Base-by-base conservation (phyloP, 2,113 vertebrate genomes). In the Procapra przewalskii region DNA sequence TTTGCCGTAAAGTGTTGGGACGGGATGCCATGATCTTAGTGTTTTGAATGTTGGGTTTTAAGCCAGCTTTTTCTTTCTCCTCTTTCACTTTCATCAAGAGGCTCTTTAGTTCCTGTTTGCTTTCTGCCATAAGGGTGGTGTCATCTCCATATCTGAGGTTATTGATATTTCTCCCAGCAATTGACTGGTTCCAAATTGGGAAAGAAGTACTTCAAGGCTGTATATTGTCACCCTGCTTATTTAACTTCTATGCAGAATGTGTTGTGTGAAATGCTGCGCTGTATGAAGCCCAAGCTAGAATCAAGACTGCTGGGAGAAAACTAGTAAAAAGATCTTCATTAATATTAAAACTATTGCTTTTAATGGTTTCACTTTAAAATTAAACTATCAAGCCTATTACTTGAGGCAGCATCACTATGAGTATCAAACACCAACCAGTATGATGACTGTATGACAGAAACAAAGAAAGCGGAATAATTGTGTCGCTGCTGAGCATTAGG, bases 301-400 rank as follows among this genome's bases (percentile, higher is more conserved):
- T 40, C n/a, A 40, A 40, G 67, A 75, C 11, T 75, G n/a, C n/a
- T 75, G 19, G 67, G n/a, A 75, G 67, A 23, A 75, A 95, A 45
- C 19, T 43, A 93, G 79, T 91, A 90, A 57, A 59, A 93, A 97
- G 64, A 77, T 88, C 57, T 94, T 97, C 36, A 82, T 93, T 71
- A 96, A 71, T 93, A 92, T 96, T 93, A 93, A 95, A 96, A 71
- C n/a, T 82, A 40, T 90, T 97, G n/a, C 86, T 97, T 89, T 77
- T 86, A 96, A 91, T 83, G 27, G 81, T 36, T 83, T 83, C 81
- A n/a, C 33, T 79, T 96, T 83, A 80, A 62, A 92, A 60, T 88
- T 95, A 95, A 96, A 71, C 62, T 71, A 64, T 75, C 50, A 94
- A 93, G 59, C 54, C 31, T 94, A 48, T 93, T 96, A 91, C 79